Conservation (phyloP, 2,888 invertebrate species). For the Leptothorax acervorum region DNA sequence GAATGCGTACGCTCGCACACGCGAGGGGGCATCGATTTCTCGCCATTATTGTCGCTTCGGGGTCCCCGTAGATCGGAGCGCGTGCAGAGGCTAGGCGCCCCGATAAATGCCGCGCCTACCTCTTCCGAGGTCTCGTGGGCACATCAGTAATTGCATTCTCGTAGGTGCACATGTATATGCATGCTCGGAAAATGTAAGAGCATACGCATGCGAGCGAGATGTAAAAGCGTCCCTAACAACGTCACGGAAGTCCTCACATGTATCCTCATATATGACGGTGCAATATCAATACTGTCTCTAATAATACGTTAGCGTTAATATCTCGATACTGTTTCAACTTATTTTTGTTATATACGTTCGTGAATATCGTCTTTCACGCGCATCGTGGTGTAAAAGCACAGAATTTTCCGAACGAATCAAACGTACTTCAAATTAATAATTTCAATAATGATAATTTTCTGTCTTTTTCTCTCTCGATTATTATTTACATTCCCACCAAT, state of each 20-base stretch:
- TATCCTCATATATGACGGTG: neutral
- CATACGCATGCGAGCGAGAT: constrained; percentile 6
- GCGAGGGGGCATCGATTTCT: constrained; percentile 74
- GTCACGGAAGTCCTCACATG: neutral
- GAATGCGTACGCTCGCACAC: constrained; percentile 56
- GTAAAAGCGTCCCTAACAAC: constrained; percentile 9
- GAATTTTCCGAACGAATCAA: neutral
- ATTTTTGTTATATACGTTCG: neutral
- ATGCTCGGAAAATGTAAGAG: constrained; percentile 29
- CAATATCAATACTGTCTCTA: neutral
- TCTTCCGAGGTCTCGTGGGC: constrained; percentile 46
- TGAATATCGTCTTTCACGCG: neutral
- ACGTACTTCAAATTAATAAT: neutral
- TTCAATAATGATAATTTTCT: neutral
- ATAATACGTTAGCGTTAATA: neutral
- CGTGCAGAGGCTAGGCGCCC: constrained; percentile 25
- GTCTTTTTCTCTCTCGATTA: neutral
- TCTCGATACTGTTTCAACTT: neutral
- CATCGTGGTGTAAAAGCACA: neutral
- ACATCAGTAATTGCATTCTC: constrained; percentile 67
- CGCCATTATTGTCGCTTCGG: constrained; percentile 74
- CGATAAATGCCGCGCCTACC: constrained; percentile 65
- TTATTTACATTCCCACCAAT: neutral
- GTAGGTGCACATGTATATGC: constrained; percentile 21
- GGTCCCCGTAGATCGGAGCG: constrained; percentile 68